Conservation (phyloP, 2,797 vertebrate species). For the Poliocrania exsul region DNA sequence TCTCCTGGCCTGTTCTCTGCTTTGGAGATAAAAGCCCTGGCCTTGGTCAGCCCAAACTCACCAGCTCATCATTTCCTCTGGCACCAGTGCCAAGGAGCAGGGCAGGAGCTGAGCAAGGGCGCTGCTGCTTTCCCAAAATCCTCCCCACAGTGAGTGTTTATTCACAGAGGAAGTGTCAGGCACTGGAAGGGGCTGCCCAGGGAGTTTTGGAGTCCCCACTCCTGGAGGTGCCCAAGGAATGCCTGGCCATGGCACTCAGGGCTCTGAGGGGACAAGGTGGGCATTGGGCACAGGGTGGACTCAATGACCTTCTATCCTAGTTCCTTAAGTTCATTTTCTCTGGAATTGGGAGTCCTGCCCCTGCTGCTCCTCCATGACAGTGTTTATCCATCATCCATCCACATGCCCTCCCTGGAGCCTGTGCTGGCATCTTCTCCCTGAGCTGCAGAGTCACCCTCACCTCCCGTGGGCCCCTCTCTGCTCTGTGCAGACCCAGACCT, state of each 20-base stretch:
- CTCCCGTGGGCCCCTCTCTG: neutral
- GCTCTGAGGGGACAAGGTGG: neutral
- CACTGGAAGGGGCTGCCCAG: neutral
- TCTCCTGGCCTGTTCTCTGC: neutral
- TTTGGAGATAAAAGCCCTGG: neutral
- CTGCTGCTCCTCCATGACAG: neutral
- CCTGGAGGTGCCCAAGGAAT: neutral
- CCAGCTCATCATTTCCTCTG: neutral
- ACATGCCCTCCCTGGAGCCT: neutral
- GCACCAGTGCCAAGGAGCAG: neutral
- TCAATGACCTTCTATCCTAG: neutral
- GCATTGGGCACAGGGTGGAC: fast-evolving
- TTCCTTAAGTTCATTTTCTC: neutral
- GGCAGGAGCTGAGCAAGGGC: neutral
- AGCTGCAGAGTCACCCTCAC: neutral
- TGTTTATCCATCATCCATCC: neutral
- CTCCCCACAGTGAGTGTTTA: neutral
- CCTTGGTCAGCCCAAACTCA: neutral
- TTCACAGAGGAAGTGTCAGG: neutral
- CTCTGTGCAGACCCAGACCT: neutral
- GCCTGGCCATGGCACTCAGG: fast-evolving
- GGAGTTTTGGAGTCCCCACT: neutral
- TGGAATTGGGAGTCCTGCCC: neutral
- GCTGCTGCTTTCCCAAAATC: neutral
- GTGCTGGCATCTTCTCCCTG: neutral